Percentiles rank a stretch among this genome's conserved stretches.
Evolutionary conservation across 1,140 invertebrate species (phyloP).

Genomic region (Augochlora pura): DNA sequence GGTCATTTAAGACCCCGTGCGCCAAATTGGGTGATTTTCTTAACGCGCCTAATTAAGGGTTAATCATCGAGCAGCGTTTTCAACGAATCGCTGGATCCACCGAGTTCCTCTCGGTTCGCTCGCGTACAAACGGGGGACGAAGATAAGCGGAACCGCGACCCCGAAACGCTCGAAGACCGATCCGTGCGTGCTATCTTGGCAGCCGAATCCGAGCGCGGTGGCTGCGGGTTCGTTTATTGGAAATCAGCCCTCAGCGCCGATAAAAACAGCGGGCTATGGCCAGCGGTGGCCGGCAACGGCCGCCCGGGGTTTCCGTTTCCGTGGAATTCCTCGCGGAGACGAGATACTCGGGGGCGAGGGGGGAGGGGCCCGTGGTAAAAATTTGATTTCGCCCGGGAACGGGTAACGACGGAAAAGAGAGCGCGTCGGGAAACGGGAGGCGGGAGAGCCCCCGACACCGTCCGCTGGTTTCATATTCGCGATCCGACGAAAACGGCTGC

Average conservation of each 20-base stretch:
- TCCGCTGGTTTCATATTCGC: not conserved
- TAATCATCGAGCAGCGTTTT: no score
- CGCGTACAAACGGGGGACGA: no score
- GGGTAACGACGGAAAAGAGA: not conserved
- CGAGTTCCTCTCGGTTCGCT: no score
- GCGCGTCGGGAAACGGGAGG: not conserved
- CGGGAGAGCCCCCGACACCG: not conserved
- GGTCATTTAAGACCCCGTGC: no score
- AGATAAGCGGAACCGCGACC: not conserved
- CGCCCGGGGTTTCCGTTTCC: not conserved
- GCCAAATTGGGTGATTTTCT: no score
- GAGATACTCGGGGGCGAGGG: not conserved
- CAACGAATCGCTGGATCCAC: no score
- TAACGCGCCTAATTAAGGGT: no score
- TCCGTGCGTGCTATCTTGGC: not conserved
- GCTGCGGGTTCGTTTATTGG: not conserved
- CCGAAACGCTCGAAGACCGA: no score
- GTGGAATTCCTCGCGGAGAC: not conserved
- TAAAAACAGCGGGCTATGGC: no score
- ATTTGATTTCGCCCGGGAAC: not conserved
- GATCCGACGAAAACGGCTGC: not conserved
- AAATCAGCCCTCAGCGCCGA: not conserved
- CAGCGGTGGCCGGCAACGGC: not conserved
- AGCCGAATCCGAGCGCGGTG: not conserved
- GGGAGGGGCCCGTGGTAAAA: not conserved